Conservation (phyloP, 2,113 vertebrate genomes). For the Dromiciops gliroides region DNA sequence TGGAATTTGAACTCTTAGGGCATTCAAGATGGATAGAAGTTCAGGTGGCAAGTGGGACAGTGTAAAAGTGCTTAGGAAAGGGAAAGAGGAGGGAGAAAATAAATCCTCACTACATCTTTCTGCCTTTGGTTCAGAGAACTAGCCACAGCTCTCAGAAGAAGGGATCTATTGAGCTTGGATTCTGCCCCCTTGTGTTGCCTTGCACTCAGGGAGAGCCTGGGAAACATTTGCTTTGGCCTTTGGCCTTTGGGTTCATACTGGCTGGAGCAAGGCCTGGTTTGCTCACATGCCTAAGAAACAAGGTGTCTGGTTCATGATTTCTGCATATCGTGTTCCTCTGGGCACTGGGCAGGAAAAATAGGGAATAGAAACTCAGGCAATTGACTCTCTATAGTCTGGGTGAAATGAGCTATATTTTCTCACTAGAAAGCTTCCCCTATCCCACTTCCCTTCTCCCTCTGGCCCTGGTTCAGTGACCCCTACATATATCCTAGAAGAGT, state of each 20-base stretch:
- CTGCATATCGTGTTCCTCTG: not conserved
- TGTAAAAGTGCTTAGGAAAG: too few relatives aligned
- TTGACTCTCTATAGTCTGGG: not conserved
- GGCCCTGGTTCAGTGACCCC: not conserved
- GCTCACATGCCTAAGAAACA: not conserved
- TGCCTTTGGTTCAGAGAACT: not conserved
- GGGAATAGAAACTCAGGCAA: not conserved
- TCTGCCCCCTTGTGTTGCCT: not conserved
- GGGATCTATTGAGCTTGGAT: not conserved
- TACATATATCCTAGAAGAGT: not conserved
- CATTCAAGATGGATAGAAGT: not conserved
- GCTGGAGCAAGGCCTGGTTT: not conserved
- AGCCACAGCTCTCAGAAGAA: not conserved
- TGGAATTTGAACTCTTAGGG: not conserved
- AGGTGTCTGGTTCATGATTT: not conserved
- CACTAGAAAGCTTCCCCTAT: constrained; percentile 1
- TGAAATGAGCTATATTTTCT: constrained; percentile 6
- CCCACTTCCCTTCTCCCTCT: not conserved
- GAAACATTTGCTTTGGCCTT: not conserved
- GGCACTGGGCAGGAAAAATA: not conserved
- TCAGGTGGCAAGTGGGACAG: not conserved
- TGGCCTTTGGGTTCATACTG: not conserved
- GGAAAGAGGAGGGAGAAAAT: not conserved
- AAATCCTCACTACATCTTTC: not conserved
- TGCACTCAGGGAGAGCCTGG: not conserved